A percentile compares a stretch with the other conserved stretches of the same genome.
phyloP scores from a whole-genome alignment of 2,888 invertebrate genomes.

The Ormyrus thymus region DNA sequence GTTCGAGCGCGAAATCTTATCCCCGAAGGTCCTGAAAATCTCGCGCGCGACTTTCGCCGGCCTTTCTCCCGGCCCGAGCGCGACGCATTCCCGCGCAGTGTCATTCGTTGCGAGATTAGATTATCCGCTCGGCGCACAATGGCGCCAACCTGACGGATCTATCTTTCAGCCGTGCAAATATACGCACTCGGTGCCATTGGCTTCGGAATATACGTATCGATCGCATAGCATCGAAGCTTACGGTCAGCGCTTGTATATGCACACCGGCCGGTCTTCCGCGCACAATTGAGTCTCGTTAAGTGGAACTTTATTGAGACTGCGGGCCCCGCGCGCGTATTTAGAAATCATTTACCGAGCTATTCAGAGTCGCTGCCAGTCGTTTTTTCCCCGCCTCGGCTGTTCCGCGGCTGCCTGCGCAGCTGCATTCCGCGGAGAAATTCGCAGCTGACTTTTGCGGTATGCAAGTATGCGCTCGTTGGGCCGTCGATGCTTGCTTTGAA shows the following conservation, averaged over 20 bases:
- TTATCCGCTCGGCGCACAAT: slow-evolving; percentile 64
- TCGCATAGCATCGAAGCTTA: slow-evolving; percentile 36
- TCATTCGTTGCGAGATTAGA: slow-evolving; percentile 68
- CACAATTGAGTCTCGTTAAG: slow-evolving; percentile 53
- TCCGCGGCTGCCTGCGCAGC: background rate
- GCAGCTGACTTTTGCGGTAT: background rate
- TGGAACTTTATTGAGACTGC: slow-evolving; percentile 37
- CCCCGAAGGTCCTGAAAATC: too few species aligned
- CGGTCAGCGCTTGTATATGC: background rate
- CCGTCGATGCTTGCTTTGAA: slow-evolving; percentile 7
- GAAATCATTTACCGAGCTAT: slow-evolving; percentile 48
- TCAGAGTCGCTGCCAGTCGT: background rate
- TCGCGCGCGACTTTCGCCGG: background rate
- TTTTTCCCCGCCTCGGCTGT: background rate
- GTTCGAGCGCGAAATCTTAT: too few species aligned
- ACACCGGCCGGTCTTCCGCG: background rate
- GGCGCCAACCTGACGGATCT: slow-evolving; percentile 64
- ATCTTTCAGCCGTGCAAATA: slow-evolving; percentile 19
- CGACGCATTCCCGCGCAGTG: slow-evolving; percentile 12
- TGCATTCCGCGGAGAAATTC: background rate
- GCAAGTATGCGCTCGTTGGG: slow-evolving; percentile 3
- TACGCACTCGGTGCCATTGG: background rate
- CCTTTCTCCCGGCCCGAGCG: slow-evolving; percentile 25
- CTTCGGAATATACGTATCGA: slow-evolving; percentile 32
- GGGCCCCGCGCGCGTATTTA: slow-evolving; percentile 9